These are phyloP conservation scores for Pomatorhinus ruficollis DNA, from an alignment of 2,113 vertebrate species.

Conservation along the genomic window DNA sequence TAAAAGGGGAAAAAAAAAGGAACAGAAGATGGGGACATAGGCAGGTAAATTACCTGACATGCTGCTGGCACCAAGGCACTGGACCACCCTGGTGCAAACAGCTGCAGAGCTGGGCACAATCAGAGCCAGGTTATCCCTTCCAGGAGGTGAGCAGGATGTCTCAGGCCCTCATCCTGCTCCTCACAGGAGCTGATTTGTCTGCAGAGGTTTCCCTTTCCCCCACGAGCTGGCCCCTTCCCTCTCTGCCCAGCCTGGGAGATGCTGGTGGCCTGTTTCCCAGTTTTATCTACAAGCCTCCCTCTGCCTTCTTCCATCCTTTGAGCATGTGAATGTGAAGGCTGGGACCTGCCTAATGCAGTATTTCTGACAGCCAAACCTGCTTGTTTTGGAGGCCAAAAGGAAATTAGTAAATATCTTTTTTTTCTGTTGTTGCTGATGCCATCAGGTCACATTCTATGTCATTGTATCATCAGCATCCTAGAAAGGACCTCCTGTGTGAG, in stretches of 20 bases:
- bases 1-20: not conserved
- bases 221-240: rapidly evolving
- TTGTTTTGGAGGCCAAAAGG: not conserved
- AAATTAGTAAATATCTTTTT: not conserved
- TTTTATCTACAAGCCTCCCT: not conserved
- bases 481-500: not conserved
- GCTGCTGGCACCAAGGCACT: not conserved
- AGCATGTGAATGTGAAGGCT: not conserved
- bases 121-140: not conserved
- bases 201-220: not conserved
- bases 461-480: not conserved
- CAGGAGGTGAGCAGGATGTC: not conserved
- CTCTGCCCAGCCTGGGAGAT: not conserved
- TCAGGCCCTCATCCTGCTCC: not conserved
- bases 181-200: not conserved
- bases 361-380: not conserved
- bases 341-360: not conserved
- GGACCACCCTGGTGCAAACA: not conserved
- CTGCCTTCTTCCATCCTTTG: not conserved
- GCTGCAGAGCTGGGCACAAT: not conserved
- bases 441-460: not conserved
- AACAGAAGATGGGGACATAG: not conserved
- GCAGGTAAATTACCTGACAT: not conserved
- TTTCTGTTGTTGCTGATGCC: not conserved
- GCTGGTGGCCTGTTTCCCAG: not conserved